Conservation (phyloP, 2,888 invertebrate genomes). For the Neria commutata region DNA sequence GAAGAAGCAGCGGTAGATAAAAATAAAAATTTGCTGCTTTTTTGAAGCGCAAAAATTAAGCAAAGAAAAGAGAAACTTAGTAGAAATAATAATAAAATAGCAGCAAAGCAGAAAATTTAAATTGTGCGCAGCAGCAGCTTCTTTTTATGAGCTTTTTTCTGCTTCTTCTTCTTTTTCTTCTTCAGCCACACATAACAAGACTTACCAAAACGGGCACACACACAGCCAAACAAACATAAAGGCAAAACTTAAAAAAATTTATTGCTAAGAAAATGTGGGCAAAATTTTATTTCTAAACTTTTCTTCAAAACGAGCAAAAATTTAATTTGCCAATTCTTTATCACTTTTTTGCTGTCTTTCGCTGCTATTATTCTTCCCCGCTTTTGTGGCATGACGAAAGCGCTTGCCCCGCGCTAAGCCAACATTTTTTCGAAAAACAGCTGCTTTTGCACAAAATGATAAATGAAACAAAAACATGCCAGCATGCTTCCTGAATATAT, state of each 20-base stretch:
- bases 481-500: background rate
- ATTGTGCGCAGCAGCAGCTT: background rate
- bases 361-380: too few species aligned
- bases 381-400: too few species aligned
- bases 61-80: background rate
- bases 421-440: background rate
- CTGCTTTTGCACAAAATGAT: background rate
- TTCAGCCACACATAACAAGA: background rate
- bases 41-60: background rate
- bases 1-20: conserved; percentile 1
- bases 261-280: conserved; percentile 44
- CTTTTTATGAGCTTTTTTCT: too few species aligned
- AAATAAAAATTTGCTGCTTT: background rate
- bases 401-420: too few species aligned
- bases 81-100: background rate
- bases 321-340: background rate
- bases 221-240: background rate
- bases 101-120: background rate
- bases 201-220: background rate
- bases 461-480: background rate
- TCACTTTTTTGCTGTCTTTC: too few species aligned
- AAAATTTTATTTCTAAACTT: too few species aligned
- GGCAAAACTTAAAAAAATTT: conserved; percentile 22
- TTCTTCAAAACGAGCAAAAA: background rate
- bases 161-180: too few species aligned